Conservation (phyloP, 2,797 vertebrate genomes). For the Neostethus bicornis region DNA sequence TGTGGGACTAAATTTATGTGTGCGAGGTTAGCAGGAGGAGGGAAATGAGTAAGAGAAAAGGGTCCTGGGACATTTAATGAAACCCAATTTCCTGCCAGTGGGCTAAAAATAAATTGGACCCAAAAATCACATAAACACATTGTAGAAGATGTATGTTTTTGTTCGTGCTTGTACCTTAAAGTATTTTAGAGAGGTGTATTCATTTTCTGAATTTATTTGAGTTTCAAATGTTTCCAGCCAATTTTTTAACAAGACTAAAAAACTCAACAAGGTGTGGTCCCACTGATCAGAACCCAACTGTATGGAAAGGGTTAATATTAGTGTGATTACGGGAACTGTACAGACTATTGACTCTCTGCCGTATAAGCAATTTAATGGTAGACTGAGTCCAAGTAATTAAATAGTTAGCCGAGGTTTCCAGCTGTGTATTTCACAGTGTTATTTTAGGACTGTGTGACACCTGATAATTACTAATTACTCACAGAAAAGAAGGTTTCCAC, state of each 20-base stretch:
- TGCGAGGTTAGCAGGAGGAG: slow-evolving; percentile 14
- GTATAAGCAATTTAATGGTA: slow-evolving; percentile 57
- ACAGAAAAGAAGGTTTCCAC: slow-evolving; percentile 1
- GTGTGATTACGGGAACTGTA: slow-evolving; percentile 44
- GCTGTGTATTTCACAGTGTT: slow-evolving; percentile 28
- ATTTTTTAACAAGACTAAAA: slow-evolving; percentile 1
- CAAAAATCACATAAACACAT: slow-evolving; percentile 62
- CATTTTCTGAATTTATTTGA: slow-evolving; percentile 51
- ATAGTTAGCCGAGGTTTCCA: slow-evolving; percentile 36
- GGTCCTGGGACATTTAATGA: slow-evolving; percentile 70
- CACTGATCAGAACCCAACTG: slow-evolving; percentile 17
- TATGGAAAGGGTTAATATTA: slow-evolving; percentile 25
- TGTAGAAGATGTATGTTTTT: slow-evolving; percentile 22
- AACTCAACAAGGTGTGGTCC: slow-evolving; percentile 17
- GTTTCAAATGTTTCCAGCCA: slow-evolving; percentile 42
- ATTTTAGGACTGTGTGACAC: slow-evolving; percentile 29
- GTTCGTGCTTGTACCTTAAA: slow-evolving; percentile 5
- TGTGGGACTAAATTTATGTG: slow-evolving; percentile 36
- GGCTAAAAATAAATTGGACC: slow-evolving; percentile 80
- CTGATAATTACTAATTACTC: slow-evolving; percentile 38
- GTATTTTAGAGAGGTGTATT: slow-evolving; percentile 17
- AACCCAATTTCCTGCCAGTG: slow-evolving; percentile 68
- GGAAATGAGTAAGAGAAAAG: slow-evolving; percentile 18
- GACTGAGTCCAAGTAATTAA: slow-evolving; percentile 59
- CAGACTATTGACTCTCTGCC: slow-evolving; percentile 25